Evolutionary conservation across 2,113 vertebrate species (phyloP).

Genomic region (Ornithorhynchus anatinus): DNA sequence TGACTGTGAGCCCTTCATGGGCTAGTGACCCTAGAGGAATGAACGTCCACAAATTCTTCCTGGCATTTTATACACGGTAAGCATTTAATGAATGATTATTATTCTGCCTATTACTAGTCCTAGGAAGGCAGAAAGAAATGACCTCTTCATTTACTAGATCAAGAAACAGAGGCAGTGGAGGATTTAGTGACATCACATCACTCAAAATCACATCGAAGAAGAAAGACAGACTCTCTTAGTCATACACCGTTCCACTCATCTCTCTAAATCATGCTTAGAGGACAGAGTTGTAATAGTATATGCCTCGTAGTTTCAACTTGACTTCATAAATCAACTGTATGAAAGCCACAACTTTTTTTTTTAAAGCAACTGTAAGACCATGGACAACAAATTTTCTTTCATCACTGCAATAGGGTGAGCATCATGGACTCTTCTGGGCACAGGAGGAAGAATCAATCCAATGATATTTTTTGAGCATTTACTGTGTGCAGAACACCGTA

Average conservation of each 20-base stretch:
- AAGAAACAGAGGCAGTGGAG: not conserved
- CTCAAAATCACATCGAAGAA: not conserved
- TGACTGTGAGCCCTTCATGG: too few species aligned
- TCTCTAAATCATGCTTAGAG: not conserved
- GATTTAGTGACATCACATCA: not conserved
- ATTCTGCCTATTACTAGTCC: not conserved
- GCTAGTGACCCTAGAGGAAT: too few species aligned
- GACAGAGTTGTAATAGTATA: not conserved
- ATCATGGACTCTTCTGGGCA: too few species aligned
- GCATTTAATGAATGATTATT: too few species aligned
- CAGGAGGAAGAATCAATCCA: too few species aligned
- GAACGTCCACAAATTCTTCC: too few species aligned
- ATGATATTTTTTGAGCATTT: too few species aligned
- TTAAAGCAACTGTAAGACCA: slow-evolving; percentile 6
- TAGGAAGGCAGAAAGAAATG: not conserved
- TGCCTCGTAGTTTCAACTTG: not conserved
- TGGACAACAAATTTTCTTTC: not conserved
- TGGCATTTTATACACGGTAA: too few species aligned
- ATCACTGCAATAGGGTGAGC: too few species aligned
- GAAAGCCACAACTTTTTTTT: too few species aligned
- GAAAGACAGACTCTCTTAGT: not conserved
- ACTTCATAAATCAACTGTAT: not conserved
- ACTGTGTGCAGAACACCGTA: too few species aligned
- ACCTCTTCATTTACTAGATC: not conserved
- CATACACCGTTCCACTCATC: not conserved